Conservation (phyloP, 2,113 vertebrate species). For the Eolophus roseicapilla region DNA sequence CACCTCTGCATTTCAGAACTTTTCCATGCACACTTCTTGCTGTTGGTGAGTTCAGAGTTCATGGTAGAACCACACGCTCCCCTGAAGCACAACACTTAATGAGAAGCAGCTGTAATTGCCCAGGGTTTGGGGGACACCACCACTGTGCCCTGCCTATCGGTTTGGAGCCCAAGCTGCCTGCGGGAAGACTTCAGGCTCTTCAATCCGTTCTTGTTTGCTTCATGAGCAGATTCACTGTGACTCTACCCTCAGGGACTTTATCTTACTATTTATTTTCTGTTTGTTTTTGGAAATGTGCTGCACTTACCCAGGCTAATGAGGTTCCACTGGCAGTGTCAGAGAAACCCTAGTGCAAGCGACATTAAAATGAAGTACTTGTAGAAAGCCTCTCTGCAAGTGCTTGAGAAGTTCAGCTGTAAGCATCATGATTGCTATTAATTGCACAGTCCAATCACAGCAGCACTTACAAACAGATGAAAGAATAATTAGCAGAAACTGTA, state of each 20-base stretch:
- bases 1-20: background rate
- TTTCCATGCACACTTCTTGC: background rate
- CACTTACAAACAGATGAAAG: background rate
- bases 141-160: accelerated
- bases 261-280: background rate
- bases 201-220: background rate
- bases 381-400: background rate
- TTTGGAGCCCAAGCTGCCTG: background rate
- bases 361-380: background rate
- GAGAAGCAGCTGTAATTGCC: background rate
- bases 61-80: accelerated
- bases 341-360: background rate
- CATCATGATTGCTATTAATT: background rate
- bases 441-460: background rate
- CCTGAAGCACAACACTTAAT: background rate
- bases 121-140: background rate
- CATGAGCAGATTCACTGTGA: background rate
- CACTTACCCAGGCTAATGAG: background rate
- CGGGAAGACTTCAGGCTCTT: background rate
- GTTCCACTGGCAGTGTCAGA: background rate
- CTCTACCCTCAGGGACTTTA: background rate
- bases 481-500: background rate
- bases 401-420: background rate
- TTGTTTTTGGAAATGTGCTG: background rate
- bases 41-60: background rate